Conservation (phyloP, 1,140 invertebrate species). For the Bombus turneri region DNA sequence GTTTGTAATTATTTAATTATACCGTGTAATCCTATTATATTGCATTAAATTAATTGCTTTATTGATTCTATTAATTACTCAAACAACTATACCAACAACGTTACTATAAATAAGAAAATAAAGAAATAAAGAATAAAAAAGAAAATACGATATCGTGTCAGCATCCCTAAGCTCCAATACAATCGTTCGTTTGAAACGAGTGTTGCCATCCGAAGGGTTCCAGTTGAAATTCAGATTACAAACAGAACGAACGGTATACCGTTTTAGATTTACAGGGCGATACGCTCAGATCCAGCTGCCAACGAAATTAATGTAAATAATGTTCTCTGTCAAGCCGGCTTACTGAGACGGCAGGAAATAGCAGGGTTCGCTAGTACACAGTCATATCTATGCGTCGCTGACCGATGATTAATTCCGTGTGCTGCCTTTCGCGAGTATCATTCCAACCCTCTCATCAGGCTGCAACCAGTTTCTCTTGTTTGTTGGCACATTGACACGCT, state of each 20-base stretch:
- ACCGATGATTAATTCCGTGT: conserved; percentile 22
- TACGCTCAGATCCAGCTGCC: not conserved
- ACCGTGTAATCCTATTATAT: too few species aligned
- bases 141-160: not conserved
- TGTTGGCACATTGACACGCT: too few species aligned
- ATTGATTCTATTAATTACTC: too few species aligned
- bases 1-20: too few species aligned
- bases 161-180: not conserved
- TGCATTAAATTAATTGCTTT: too few species aligned
- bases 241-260: not conserved
- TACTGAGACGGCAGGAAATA: not conserved
- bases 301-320: conserved; percentile 54
- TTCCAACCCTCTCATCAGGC: not conserved
- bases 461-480: not conserved
- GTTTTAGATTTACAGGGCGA: conserved; percentile 10
- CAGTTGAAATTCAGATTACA: not conserved
- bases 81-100: not conserved
- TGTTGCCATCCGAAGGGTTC: too few species aligned
- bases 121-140: not conserved
- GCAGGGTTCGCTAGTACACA: too few species aligned
- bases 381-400: not conserved
- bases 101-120: not conserved
- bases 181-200: not conserved
- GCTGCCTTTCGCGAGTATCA: not conserved
- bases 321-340: conserved; percentile 1